Evolutionary conservation across 2,888 invertebrate species (phyloP), one percentile per base, ranked within the genome.

Genomic region (Cecidostiba fungosa): DNA sequence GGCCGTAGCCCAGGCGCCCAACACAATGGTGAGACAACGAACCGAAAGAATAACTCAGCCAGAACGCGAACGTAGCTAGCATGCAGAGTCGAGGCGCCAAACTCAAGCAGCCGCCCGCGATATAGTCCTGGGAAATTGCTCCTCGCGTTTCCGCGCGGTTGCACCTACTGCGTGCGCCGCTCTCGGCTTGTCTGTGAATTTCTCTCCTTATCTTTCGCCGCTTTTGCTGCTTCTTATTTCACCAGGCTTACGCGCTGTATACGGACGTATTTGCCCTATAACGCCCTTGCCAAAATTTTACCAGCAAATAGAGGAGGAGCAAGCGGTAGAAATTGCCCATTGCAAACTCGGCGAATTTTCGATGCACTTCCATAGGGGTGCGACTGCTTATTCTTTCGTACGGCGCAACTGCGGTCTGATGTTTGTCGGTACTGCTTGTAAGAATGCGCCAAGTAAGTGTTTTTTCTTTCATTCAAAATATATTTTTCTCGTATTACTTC

Each of bases 21-120:
- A 90, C 91, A 91, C 91, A 91, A 91, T 91, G 91, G 90, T 89
- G 90, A 91, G 91, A 91, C 91, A 91, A 91, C 91, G 91, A 91
- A 91, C 91, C 91, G 91, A 91, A 91, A 91, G 90, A 91, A 91
- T 91, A 91, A 91, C 91, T 91, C 91, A 91, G 88, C 91, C 91
- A 90, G 90, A 91, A 91, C 87, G 73, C 88, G 89, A 90, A 89
- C 91, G 90, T 89, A 89, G 87, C 83, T 90, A 89, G 91, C 89
- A 91, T 91, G 89, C 89, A 79, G 84, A 84, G 70, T 66, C 29
- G 85, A 89, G 89, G 88, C 89, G 88, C 78, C 83, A 84, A 83
- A 81, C 70, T 84, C 84, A 19, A 43, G 69, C 23, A 29, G 66
- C 66, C 5, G 29, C 29, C 23, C 12, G 59, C 23, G 70, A 23